Base-by-base conservation (phyloP, 2,113 vertebrate species). In the Corythaixoides concolor region DNA sequence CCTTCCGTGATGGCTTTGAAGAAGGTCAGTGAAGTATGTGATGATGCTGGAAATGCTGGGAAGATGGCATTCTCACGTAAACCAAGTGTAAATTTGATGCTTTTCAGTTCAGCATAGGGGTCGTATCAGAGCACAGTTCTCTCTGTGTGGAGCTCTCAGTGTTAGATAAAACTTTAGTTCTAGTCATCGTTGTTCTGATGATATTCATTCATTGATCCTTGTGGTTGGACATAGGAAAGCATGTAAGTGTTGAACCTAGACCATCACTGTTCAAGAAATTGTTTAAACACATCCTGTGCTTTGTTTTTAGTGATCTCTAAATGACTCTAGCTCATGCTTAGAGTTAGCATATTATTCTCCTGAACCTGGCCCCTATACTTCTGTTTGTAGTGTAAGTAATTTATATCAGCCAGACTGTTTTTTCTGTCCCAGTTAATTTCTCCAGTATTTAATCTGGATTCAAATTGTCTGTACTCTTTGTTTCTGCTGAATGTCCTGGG, bases 1-100 rank as follows among this genome's bases (percentile, higher is more conserved):
- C 99, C 13, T 99, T 99, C 98, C 98, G 99, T 3, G 99, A 99
- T n/a, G 99, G 99, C 77, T 99, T 99, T 63, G 99, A 99, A 94
- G 99, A 99, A 99, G 99, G 99, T 99, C 94, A 98, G 98, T 68
- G 2, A 24, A 45, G 41, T 2, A 1, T 3, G 15, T 27, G 10
- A 0, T 6, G 60, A 15, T 22, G 66, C 22, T 81, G 52, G 12
- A 41, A 6, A 3, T 3, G 26, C 16, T 35, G n/a, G 4, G 3
- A 9, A 39, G 23, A n/a, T 21, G 85, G 12, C 2, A 4, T 64
- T 85, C 7, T 30, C 13, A 1, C 2, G 1, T 26, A 33, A 27
- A 4, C 5, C 43, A 19, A 37, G 15, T 41, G 3, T 20, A 11
- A 49, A 56, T 35, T 6, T 3, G 13, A 6, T 1, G 5, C 33